phyloP scores from a whole-genome alignment of 2,113 vertebrate genomes.

The Phaethon lepturus region DNA sequence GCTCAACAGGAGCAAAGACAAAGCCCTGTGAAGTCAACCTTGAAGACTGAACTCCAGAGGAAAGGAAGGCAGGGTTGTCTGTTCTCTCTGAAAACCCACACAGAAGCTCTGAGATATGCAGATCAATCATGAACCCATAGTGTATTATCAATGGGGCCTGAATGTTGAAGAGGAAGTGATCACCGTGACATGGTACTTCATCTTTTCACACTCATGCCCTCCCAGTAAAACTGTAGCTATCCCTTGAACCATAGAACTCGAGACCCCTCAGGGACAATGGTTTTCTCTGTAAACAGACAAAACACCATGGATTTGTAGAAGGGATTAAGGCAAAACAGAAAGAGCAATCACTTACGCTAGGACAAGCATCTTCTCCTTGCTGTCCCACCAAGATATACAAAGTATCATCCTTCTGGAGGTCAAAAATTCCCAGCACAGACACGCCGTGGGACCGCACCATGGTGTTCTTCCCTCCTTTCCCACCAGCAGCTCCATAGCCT shows the following conservation, averaged over 20 bases:
- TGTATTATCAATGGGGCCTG: background rate
- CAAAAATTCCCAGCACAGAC: constrained; percentile 90
- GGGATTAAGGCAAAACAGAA: background rate
- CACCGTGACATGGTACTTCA: background rate
- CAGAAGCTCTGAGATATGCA: background rate
- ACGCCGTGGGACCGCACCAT: constrained; percentile 88
- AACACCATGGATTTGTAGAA: background rate
- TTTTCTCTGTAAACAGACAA: background rate
- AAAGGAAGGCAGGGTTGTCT: background rate
- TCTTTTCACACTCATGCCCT: background rate
- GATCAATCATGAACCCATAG: background rate
- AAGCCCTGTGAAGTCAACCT: background rate
- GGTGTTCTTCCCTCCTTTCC: constrained; percentile 90
- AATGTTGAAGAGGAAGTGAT: background rate
- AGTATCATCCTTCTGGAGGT: constrained; percentile 86
- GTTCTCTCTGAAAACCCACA: background rate
- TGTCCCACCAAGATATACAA: constrained; percentile 95
- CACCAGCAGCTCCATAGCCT: constrained; percentile 92
- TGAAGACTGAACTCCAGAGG: background rate
- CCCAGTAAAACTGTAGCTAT: background rate
- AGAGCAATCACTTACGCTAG: constrained; percentile 84
- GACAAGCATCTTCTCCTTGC: constrained; percentile 93
- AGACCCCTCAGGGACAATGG: rapidly evolving
- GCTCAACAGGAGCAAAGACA: background rate
- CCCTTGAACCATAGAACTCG: background rate